A percentile compares a stretch with the other conserved stretches of the same genome.
phyloP scores from a whole-genome alignment of 2,113 vertebrate genomes.

The Python bivittatus region DNA sequence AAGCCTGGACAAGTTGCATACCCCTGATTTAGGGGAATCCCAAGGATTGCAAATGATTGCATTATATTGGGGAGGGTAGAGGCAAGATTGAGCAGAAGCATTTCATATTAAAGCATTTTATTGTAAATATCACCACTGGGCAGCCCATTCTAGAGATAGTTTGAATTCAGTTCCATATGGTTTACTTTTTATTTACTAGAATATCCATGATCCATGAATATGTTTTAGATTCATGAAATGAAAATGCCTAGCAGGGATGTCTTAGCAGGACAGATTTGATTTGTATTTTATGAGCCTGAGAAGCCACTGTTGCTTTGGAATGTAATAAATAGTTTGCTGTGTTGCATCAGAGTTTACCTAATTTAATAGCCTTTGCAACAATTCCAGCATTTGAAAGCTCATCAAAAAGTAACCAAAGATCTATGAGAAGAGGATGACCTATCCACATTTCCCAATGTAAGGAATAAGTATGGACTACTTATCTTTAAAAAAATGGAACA shows the following conservation, averaged over 20 bases:
- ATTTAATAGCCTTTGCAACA: neutral
- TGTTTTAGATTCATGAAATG: neutral
- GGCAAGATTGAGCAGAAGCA: neutral
- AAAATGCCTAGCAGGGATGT: neutral
- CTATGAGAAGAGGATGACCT: neutral
- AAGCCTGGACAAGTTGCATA: neutral
- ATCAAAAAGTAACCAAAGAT: neutral
- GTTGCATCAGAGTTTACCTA: neutral
- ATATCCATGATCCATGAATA: neutral
- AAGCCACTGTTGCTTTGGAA: neutral
- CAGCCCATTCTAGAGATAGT: neutral
- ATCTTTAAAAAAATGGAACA: neutral
- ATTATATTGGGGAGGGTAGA: neutral
- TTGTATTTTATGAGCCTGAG: neutral
- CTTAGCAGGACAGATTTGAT: neutral
- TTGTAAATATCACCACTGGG: neutral
- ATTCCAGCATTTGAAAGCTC: neutral
- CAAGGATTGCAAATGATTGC: neutral
- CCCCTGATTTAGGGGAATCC: neutral
- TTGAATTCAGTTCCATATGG: neutral
- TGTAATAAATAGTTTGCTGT: neutral
- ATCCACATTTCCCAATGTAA: neutral
- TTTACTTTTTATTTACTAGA: neutral
- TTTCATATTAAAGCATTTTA: neutral
- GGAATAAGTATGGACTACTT: neutral